Percentiles rank a stretch among this genome's conserved stretches.
phyloP scores from a whole-genome alignment of 2,113 vertebrate genomes.

The Azemiops feae region DNA sequence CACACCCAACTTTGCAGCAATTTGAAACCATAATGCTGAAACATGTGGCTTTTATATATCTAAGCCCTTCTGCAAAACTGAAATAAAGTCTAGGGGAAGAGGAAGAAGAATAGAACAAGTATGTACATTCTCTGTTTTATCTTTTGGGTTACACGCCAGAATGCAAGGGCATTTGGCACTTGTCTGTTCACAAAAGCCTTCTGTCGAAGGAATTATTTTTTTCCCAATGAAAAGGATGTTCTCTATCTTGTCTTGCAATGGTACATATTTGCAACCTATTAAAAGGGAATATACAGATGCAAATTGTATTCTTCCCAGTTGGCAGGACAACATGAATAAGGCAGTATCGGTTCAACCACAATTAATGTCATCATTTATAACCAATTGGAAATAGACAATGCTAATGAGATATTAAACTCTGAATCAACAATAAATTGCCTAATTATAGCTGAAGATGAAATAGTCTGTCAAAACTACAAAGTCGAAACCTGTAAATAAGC shows the following conservation, averaged over 20 bases:
- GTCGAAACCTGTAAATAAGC: constrained; percentile 15
- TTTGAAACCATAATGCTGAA: constrained; percentile 16
- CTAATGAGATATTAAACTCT: constrained; percentile 23
- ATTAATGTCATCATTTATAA: constrained; percentile 20
- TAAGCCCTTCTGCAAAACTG: background rate
- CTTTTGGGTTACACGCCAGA: background rate
- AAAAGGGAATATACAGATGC: background rate
- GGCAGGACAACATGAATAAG: constrained; percentile 27
- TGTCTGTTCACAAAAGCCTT: background rate
- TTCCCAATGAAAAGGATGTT: constrained; percentile 14
- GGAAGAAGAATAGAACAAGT: background rate
- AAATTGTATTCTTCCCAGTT: constrained; percentile 31
- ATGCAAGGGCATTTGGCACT: background rate
- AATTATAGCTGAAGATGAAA: constrained; percentile 33
- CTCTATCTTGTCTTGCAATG: constrained; percentile 9
- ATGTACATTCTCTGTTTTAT: background rate
- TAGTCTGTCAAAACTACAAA: constrained; percentile 23
- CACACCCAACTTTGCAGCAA: background rate
- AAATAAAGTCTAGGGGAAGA: background rate
- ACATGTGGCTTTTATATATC: background rate
- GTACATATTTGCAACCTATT: constrained; percentile 16
- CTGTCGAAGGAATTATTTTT: background rate
- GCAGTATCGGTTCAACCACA: constrained; percentile 28
- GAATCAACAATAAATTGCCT: constrained; percentile 25
- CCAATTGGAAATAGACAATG: constrained; percentile 26